phyloP scores from a whole-genome alignment of 2,797 vertebrate species.

The Martes flavigula region DNA sequence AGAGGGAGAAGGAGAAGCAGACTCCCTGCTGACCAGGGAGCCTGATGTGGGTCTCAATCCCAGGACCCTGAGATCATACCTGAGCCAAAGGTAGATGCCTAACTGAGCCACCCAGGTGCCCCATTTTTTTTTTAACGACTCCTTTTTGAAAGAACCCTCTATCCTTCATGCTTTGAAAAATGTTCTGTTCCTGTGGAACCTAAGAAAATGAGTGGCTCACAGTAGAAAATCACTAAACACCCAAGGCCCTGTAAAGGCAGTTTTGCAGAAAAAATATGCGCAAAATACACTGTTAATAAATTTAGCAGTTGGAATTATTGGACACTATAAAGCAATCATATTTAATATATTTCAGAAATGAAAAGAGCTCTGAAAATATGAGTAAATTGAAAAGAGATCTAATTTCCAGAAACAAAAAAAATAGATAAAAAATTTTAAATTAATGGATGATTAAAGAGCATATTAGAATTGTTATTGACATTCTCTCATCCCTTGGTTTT shows the following conservation, averaged over 20 bases:
- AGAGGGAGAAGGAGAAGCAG: too few relatives aligned
- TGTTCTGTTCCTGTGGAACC: not conserved
- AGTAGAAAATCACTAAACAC: not conserved
- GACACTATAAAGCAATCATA: not conserved
- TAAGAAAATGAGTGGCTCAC: not conserved
- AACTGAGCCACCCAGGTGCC: too few relatives aligned
- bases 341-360: not conserved
- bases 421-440: not conserved
- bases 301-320: not conserved
- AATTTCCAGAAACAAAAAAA: conserved; percentile 37
- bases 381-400: not conserved
- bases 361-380: not conserved
- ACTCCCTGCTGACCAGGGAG: too few relatives aligned
- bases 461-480: not conserved
- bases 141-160: not conserved
- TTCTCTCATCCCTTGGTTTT: not conserved
- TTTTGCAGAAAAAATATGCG: not conserved
- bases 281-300: not conserved
- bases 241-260: fast-evolving
- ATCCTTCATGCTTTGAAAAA: not conserved
- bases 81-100: too few relatives aligned
- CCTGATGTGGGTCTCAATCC: too few relatives aligned
- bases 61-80: too few relatives aligned
- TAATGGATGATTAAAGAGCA: not conserved
- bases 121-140: not conserved